Conservation (phyloP, 1,140 invertebrate species). For the Lanistes nyassanus region DNA sequence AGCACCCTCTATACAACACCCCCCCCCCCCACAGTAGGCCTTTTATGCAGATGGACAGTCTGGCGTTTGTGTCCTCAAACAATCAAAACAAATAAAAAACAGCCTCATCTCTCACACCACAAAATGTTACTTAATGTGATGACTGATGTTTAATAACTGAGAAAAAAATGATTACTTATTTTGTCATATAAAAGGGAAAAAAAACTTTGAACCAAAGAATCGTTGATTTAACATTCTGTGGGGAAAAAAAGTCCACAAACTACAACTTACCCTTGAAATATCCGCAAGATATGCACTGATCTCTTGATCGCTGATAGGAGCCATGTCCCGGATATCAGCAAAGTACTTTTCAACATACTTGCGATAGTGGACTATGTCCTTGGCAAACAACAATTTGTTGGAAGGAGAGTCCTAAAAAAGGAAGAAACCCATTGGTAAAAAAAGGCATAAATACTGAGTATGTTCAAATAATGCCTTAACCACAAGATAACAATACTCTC, state of each 20-base stretch:
- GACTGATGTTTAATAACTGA: too few species aligned
- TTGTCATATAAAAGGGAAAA: background rate
- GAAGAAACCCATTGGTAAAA: background rate
- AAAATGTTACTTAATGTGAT: too few species aligned
- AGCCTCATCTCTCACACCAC: too few species aligned
- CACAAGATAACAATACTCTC: too few species aligned
- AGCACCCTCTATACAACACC: too few species aligned
- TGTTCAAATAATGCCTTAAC: too few species aligned
- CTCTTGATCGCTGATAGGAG: conserved; percentile 96
- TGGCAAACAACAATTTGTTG: conserved; percentile 67
- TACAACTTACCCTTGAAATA: conserved; percentile 86
- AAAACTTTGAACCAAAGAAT: background rate
- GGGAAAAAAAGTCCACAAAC: conserved; percentile 6
- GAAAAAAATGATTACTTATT: background rate
- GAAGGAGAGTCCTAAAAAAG: conserved; percentile 63
- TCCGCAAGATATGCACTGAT: conserved; percentile 99
- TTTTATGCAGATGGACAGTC: too few species aligned
- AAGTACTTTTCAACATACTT: conserved; percentile 69
- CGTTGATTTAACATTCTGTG: background rate
- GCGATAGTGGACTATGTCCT: conserved; percentile 64
- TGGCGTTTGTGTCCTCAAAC: too few species aligned
- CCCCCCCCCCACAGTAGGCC: too few species aligned
- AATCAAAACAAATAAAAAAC: too few species aligned
- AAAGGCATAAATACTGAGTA: too few species aligned
- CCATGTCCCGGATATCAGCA: conserved; percentile 77